phyloP scores from a whole-genome alignment of 2,888 invertebrate genomes.

The Bugula neritina region DNA sequence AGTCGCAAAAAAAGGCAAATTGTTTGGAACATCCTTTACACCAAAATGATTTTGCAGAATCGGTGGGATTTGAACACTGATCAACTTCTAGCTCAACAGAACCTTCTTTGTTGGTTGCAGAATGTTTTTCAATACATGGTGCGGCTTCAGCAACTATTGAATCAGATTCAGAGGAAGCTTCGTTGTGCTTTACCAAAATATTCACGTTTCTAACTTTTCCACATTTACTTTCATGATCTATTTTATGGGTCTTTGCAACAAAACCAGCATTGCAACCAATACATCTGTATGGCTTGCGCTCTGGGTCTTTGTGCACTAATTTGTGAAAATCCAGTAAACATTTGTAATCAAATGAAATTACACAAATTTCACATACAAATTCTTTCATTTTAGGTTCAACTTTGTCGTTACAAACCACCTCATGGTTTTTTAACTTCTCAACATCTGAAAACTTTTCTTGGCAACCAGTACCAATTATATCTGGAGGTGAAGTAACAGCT shows the following conservation, averaged over 20 bases:
- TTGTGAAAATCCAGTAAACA: slow-evolving; percentile 14
- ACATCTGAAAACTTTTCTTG: too few species aligned
- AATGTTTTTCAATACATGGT: too few species aligned
- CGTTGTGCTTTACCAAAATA: not conserved
- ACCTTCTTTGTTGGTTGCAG: too few species aligned
- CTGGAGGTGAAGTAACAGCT: too few species aligned
- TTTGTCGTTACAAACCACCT: too few species aligned
- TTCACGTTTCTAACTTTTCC: not conserved
- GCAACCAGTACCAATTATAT: too few species aligned
- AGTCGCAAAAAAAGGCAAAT: slow-evolving; percentile 18
- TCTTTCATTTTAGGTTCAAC: not conserved
- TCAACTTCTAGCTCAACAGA: too few species aligned
- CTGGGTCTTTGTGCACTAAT: not conserved
- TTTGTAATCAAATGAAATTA: not conserved
- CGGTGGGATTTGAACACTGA: too few species aligned
- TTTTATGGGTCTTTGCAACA: not conserved
- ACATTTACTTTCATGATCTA: not conserved
- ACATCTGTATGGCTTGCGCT: slow-evolving; percentile 1
- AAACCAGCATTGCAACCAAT: slow-evolving; percentile 7
- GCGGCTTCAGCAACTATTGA: too few species aligned
- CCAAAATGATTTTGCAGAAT: not conserved
- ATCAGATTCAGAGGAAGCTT: not conserved
- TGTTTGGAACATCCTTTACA: slow-evolving; percentile 5
- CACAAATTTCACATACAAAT: not conserved
- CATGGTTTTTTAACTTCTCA: too few species aligned